A percentile compares a stretch with the other conserved stretches of the same genome.
phyloP scores from a whole-genome alignment of 2,113 vertebrate species.

The Apistogramma diplotaenia region DNA sequence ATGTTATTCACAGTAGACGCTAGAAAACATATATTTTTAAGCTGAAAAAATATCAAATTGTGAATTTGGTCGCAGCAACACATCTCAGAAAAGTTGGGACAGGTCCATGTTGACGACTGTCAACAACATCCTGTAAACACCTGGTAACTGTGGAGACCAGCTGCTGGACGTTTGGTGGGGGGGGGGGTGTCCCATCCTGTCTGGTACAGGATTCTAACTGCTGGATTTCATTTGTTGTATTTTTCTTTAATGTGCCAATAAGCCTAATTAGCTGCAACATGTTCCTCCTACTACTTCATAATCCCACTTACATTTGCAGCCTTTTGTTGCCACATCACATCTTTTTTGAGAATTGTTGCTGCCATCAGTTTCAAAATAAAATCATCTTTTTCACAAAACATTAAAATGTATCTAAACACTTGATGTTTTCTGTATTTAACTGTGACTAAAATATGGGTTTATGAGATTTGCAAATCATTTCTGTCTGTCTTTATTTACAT shows the following conservation, averaged over 20 bases:
- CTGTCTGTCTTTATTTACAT: neutral
- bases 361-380: neutral
- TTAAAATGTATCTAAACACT: neutral
- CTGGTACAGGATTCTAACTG: neutral
- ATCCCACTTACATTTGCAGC: neutral
- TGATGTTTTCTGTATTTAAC: neutral
- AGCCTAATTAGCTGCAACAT: neutral
- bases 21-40: too few species aligned
- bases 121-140: neutral
- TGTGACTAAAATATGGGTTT: too few species aligned
- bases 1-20: neutral
- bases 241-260: neutral
- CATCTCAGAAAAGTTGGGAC: neutral
- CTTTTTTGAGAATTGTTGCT: neutral
- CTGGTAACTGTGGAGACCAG: neutral
- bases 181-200: neutral
- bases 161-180: neutral
- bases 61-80: fast-evolving
- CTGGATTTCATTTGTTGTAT: neutral
- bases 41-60: too few species aligned
- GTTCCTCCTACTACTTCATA: neutral
- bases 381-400: neutral
- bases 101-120: neutral
- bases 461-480: too few species aligned
- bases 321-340: neutral